A percentile compares a stretch with the other conserved stretches of the same genome.
Evolutionary conservation across 2,113 vertebrate genomes (phyloP).

Genomic region (Lutjanus erythropterus): DNA sequence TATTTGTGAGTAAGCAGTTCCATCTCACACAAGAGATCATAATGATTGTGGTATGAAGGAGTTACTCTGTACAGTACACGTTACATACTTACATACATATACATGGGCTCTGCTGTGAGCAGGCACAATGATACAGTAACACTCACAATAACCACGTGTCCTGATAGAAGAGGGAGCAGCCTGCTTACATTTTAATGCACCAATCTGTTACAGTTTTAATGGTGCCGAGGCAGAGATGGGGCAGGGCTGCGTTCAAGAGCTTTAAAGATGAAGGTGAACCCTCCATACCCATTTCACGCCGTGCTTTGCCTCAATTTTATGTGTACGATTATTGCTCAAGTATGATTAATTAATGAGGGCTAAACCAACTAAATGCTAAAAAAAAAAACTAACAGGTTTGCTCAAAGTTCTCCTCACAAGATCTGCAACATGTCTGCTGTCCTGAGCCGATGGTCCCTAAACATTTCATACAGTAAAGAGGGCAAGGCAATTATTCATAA

Average conservation of each 20-base stretch:
- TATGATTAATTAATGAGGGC: slow-evolving; percentile 9
- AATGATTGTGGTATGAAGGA: slow-evolving; percentile 26
- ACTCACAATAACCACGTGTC: slow-evolving; percentile 37
- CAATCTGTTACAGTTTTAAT: background rate
- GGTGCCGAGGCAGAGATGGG: background rate
- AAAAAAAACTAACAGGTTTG: background rate
- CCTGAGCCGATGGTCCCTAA: slow-evolving; percentile 55
- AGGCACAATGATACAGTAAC: slow-evolving; percentile 63
- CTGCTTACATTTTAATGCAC: background rate
- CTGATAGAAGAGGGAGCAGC: slow-evolving; percentile 12
- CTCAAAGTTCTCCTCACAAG: background rate
- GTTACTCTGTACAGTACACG: slow-evolving; percentile 64
- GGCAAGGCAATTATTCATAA: background rate
- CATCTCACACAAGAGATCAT: slow-evolving; percentile 20
- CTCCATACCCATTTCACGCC: background rate
- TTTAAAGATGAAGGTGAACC: background rate
- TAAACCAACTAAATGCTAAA: background rate
- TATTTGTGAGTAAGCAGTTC: slow-evolving; percentile 30
- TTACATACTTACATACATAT: slow-evolving; percentile 41
- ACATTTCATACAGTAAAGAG: background rate
- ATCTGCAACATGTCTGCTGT: background rate
- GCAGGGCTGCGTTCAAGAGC: slow-evolving; percentile 20
- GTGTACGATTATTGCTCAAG: slow-evolving; percentile 57
- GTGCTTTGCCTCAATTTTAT: background rate
- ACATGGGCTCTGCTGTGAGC: slow-evolving; percentile 56